Percentiles rank a stretch among this genome's conserved stretches.
These are phyloP conservation scores for Cochlearius cochlearius DNA, from an alignment of 2,113 vertebrate species.

Conservation along the genomic window DNA sequence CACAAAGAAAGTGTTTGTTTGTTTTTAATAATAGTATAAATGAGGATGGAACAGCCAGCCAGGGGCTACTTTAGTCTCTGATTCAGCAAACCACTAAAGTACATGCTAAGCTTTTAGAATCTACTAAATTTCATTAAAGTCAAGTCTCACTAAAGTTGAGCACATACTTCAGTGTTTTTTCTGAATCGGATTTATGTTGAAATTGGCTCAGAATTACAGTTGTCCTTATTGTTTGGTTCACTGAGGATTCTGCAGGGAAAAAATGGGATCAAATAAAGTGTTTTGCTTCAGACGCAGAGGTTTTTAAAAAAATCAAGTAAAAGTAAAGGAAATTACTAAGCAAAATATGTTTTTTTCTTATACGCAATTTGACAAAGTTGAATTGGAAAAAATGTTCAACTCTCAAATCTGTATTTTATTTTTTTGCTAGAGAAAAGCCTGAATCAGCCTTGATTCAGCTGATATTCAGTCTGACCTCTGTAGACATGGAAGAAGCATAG, in stretches of 20 bases:
- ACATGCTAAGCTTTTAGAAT: conserved; percentile 13
- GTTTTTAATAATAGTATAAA: neutral
- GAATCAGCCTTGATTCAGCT: neutral
- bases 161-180: neutral
- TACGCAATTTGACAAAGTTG: neutral
- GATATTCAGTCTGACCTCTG: neutral
- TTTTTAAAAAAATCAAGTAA: neutral
- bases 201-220: conserved; percentile 31
- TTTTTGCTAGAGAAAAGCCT: neutral
- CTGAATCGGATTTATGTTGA: conserved; percentile 33
- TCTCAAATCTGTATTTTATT: neutral
- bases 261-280: neutral
- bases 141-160: neutral
- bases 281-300: neutral
- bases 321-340: neutral
- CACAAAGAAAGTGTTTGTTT: neutral
- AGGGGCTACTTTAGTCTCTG: neutral
- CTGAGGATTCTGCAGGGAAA: neutral
- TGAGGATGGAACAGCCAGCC: neutral
- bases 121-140: neutral
- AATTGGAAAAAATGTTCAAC: neutral
- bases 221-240: conserved; percentile 37
- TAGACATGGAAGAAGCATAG: neutral
- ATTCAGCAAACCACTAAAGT: neutral
- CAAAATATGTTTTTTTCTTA: neutral